Evolutionary conservation across 2,797 vertebrate genomes (phyloP).

Genomic region (Ispidina lecontei): DNA sequence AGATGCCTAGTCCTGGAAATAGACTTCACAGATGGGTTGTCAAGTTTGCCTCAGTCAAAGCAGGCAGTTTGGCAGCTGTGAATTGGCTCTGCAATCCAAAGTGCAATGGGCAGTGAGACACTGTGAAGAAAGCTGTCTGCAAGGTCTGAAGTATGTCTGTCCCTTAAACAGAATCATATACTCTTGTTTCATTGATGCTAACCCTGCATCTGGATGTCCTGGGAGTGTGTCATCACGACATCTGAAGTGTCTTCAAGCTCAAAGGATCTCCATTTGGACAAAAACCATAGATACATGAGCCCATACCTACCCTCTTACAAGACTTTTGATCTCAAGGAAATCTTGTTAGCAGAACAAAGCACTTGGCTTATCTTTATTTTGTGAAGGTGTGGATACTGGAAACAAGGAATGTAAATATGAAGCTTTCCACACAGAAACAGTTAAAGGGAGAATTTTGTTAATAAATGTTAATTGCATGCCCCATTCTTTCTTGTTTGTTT

Average conservation of each 20-base stretch:
- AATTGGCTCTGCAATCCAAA: neutral
- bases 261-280: neutral
- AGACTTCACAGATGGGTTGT: neutral
- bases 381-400: neutral
- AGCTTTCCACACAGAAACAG: neutral
- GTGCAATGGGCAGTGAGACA: neutral
- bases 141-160: neutral
- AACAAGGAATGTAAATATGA: neutral
- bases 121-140: neutral
- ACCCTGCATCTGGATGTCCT: neutral
- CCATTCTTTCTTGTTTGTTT: neutral
- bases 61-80: neutral
- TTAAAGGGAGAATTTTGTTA: neutral
- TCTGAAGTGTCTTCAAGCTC: neutral
- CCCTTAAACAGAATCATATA: neutral
- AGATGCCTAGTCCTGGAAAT: neutral
- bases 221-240: neutral
- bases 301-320: neutral
- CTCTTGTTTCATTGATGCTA: neutral
- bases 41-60: neutral
- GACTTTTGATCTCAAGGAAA: neutral
- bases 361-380: neutral
- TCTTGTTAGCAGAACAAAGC: neutral
- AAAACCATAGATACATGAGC: neutral
- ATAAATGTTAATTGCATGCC: neutral